Evolutionary conservation across 2,113 vertebrate genomes (phyloP), one percentile per base, ranked within the genome.

Genomic region (Scomber scombrus): DNA sequence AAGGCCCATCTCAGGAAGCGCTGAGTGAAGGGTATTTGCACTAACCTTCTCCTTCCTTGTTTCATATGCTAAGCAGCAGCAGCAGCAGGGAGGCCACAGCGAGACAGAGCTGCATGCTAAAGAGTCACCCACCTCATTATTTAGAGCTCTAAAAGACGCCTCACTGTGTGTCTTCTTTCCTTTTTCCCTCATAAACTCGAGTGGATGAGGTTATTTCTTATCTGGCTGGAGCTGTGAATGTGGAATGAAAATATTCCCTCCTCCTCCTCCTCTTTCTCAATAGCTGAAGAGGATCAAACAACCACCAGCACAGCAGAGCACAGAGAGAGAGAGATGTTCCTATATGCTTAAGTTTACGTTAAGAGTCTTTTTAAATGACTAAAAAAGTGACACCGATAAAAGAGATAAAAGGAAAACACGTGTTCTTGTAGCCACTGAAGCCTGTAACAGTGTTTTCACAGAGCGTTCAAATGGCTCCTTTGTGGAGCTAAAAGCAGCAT

Each of bases 401-500:
- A 75, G 65, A 69, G 49, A 19, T 40, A 58, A 70, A 77, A 45
- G 77, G 71, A 78, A 74, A 78, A 73, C 3, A 31, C 23, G 10
- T 69, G 82, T 84, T 75, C 64, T 75, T 6, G 65, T 14, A 43
- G 58, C 60, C 65, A 62, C 56, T 83, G 79, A 50, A 75, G 76
- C 80, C 85, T 79, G 55, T 57, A 66, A 83, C 78, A 19, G 65
- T 34, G 78, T 82, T 87, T 86, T 83, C 57, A 81, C 49, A 72
- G 64, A 58, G 71, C 60, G 45, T 82, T 80, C 70, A 85, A 78
- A 58, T 4, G 9, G 10, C 67, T 81, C 76, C 78, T 84, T 85
- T 85, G 71, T 90, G 85, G 23, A 85, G 84, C 85, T 92, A 71
- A 92, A 91, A 88, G 83, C 74, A 14, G 67, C 47, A 10, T n/a